These are phyloP conservation scores for Sterna hirundo DNA, from an alignment of 2,113 vertebrate species.

Conservation along the genomic window DNA sequence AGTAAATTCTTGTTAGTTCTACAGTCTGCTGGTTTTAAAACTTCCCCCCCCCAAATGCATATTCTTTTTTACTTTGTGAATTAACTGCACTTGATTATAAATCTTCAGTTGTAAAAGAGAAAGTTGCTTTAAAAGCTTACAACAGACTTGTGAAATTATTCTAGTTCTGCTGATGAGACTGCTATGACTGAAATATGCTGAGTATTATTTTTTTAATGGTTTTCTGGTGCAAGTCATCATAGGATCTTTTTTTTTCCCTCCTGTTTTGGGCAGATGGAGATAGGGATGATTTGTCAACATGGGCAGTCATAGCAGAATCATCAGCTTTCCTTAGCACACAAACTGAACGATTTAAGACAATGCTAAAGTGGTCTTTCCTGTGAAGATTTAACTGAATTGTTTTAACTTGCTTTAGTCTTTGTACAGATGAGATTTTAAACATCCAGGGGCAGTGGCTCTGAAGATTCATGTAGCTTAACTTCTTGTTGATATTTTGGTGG, in stretches of 20 bases:
- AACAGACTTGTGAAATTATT: not conserved
- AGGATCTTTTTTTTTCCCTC: not conserved
- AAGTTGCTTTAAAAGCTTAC: not conserved
- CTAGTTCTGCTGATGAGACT: not conserved
- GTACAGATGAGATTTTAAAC: not conserved
- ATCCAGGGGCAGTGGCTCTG: not conserved
- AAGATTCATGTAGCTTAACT: not conserved
- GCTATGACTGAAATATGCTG: not conserved
- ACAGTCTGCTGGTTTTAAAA: not conserved
- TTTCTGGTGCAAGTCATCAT: not conserved
- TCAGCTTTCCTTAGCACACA: not conserved
- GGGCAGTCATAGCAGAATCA: not conserved
- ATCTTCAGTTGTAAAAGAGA: not conserved
- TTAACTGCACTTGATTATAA: not conserved
- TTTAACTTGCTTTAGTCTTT: not conserved
- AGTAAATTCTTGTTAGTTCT: not conserved
- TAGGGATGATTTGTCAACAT: not conserved
- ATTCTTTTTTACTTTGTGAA: not conserved
- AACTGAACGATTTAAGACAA: fast-evolving
- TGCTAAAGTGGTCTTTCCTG: not conserved
- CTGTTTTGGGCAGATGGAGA: not conserved
- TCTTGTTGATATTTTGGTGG: not conserved
- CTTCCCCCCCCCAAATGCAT: not conserved
- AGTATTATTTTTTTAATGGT: not conserved
- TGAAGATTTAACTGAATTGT: not conserved